These are phyloP conservation scores for Nebria salina DNA, from an alignment of 2,888 invertebrate species.

Conservation along the genomic window DNA sequence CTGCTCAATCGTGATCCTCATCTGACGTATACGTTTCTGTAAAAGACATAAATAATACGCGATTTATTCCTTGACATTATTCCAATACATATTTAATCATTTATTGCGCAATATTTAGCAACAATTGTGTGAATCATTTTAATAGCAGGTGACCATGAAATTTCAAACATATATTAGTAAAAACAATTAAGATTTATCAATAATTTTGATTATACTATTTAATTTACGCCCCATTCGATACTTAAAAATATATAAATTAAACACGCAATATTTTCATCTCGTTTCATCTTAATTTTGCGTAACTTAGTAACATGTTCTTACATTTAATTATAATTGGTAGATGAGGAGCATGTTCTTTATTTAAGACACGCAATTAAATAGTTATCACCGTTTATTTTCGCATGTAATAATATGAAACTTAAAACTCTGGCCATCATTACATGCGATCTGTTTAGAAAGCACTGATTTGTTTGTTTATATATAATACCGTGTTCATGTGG, in stretches of 20 bases:
- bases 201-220: no score
- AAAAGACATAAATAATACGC: neutral
- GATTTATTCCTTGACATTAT: neutral
- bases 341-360: constrained; percentile 26
- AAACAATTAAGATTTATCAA: no score
- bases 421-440: neutral
- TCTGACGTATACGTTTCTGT: neutral
- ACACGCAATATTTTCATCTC: neutral
- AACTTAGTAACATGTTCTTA: constrained; percentile 21
- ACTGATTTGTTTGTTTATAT: neutral
- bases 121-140: no score
- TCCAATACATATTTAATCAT: neutral
- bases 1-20: neutral
- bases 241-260: neutral
- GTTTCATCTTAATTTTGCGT: constrained; percentile 16
- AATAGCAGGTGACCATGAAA: no score
- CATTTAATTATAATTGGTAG: constrained; percentile 30
- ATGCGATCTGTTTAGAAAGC: neutral
- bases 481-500: neutral
- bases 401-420: constrained; percentile 7
- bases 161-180: no score
- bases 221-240: no score
- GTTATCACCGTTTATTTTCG: constrained; percentile 26
- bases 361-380: constrained; percentile 35
- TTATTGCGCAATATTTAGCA: no score